phyloP scores from a whole-genome alignment of 2,888 invertebrate genomes.

The Hololepta plana region DNA sequence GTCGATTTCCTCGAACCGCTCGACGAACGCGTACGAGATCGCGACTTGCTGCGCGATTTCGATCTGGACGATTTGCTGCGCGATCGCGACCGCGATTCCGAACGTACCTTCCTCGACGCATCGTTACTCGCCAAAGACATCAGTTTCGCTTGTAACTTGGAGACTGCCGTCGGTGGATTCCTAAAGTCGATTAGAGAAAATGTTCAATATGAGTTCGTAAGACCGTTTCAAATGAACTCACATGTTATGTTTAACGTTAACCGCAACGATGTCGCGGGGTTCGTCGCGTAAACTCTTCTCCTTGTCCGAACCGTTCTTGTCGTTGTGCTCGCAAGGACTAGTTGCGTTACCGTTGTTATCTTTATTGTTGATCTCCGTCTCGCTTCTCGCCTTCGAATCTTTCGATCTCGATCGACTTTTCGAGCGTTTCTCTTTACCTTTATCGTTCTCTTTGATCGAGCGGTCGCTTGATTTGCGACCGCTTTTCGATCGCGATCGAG shows the following conservation, averaged over 20 bases:
- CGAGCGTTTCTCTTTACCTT: constrained; percentile 8
- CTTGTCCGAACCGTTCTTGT: constrained; percentile 16
- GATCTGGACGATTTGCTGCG: constrained; percentile 19
- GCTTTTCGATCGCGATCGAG: constrained; percentile 17
- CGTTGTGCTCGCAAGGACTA: constrained; percentile 18
- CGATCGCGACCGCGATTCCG: constrained; percentile 21
- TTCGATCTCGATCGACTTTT: constrained; percentile 16
- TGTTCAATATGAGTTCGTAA: background rate
- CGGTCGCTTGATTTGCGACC: no score
- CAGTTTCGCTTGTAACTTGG: constrained; percentile 41
- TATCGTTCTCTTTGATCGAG: constrained; percentile 12
- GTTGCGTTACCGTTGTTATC: constrained; percentile 25
- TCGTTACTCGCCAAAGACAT: constrained; percentile 40
- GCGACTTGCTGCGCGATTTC: constrained; percentile 15
- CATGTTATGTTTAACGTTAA: constrained; percentile 13
- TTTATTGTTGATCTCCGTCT: constrained; percentile 16
- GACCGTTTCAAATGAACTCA: constrained; percentile 9
- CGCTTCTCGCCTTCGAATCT: constrained; percentile 9
- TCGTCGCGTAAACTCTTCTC: constrained; percentile 14
- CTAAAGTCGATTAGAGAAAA: no score
- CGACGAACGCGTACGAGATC: constrained; percentile 15
- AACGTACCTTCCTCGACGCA: constrained; percentile 16
- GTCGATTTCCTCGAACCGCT: constrained; percentile 14
- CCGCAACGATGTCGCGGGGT: constrained; percentile 18
- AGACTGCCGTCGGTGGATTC: no score